A percentile compares a stretch with the other conserved stretches of the same genome.
phyloP scores from a whole-genome alignment of 2,888 invertebrate genomes.

The Cyrtodaria siliqua region DNA sequence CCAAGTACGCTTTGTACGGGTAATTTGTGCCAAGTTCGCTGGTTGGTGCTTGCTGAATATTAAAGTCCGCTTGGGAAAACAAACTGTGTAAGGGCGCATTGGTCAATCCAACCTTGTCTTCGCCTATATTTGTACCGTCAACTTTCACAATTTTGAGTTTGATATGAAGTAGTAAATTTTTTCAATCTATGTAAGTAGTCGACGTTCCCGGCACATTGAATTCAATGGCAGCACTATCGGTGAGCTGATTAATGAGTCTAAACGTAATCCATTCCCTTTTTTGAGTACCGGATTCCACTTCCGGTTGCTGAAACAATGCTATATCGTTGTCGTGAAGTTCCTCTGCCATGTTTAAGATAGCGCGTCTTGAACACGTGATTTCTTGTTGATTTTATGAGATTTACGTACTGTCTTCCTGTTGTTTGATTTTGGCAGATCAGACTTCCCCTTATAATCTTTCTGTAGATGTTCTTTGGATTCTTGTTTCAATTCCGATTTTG shows the following conservation, averaged over 20 bases:
- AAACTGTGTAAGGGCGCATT: slow-evolving; percentile 27
- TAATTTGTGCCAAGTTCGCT: slow-evolving; percentile 22
- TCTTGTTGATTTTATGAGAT: neutral
- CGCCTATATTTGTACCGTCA: slow-evolving; percentile 1
- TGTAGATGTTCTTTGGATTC: neutral
- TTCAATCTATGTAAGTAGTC: slow-evolving; percentile 10
- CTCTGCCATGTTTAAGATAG: neutral
- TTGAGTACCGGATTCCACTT: slow-evolving; percentile 4
- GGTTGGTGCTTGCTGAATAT: slow-evolving; percentile 15
- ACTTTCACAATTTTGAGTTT: slow-evolving; percentile 31
- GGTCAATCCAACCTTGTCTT: slow-evolving; percentile 10
- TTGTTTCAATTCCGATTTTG: slow-evolving; percentile 19
- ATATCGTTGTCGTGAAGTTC: slow-evolving; percentile 15
- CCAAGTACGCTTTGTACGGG: slow-evolving; percentile 18
- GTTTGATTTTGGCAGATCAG: too few relatives aligned
- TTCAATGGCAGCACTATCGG: slow-evolving; percentile 20
- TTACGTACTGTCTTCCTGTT: too few relatives aligned
- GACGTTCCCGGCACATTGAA: slow-evolving; percentile 26
- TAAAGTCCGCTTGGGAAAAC: slow-evolving; percentile 27
- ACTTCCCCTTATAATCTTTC: slow-evolving; percentile 1
- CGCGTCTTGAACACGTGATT: neutral
- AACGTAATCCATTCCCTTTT: slow-evolving; percentile 22
- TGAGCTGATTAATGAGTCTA: slow-evolving; percentile 32
- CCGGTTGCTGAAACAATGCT: slow-evolving; percentile 13
- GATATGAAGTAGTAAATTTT: slow-evolving; percentile 5